Percentiles rank a stretch among this genome's conserved stretches.
Conservation (phyloP, 2,888 invertebrate species). For the Orthosia incerta region DNA sequence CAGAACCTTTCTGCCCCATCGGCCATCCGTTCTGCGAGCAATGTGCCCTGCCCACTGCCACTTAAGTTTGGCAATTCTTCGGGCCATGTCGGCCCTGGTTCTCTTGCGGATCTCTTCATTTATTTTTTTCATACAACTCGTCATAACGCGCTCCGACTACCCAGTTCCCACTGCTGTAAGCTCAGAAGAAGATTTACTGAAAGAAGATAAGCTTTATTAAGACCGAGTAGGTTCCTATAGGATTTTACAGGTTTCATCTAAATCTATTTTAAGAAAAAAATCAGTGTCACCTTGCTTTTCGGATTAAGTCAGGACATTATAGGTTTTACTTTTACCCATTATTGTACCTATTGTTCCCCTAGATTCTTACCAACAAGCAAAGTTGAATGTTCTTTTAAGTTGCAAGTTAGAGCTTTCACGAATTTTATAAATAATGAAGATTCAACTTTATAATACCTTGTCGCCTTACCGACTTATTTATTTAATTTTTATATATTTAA, state of each 20-base stretch:
- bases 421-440: conserved; percentile 4
- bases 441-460: not conserved
- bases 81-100: too few relatives aligned
- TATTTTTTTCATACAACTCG: too few relatives aligned
- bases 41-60: too few relatives aligned
- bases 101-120: too few relatives aligned
- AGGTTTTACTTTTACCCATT: not conserved
- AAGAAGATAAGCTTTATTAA: not conserved
- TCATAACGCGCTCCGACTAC: conserved; percentile 74
- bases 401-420: not conserved
- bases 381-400: not conserved
- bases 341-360: too few relatives aligned
- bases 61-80: too few relatives aligned
- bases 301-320: not conserved
- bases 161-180: conserved; percentile 35
- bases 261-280: too few relatives aligned
- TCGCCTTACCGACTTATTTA: conserved; percentile 2
- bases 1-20: too few relatives aligned
- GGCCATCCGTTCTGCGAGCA: too few relatives aligned
- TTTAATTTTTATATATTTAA: too few relatives aligned
- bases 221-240: too few relatives aligned
- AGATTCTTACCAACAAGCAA: not conserved
- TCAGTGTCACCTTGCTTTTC: not conserved
- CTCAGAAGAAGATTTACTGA: conserved; percentile 12
- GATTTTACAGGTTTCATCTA: too few relatives aligned